Conservation (phyloP, 37 sponge, comb jelly and placozoan genomes). For the Beroe ovata region DNA sequence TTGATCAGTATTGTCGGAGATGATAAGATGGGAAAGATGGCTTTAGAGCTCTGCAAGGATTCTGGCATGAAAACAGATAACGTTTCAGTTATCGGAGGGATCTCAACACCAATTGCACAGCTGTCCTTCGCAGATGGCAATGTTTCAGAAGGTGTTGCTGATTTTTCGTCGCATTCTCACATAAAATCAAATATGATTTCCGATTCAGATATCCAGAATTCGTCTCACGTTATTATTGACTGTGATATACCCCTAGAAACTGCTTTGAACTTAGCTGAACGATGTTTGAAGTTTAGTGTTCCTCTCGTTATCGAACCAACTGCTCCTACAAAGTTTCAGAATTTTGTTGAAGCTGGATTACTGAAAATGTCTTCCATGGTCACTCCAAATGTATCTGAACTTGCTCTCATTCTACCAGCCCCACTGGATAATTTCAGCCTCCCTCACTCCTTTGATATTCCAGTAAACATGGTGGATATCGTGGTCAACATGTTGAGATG, state of each 20-base stretch:
- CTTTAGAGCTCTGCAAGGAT: conserved; percentile 21
- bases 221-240: not conserved
- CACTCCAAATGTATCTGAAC: conserved; percentile 20
- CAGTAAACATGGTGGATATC: not conserved
- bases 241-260: conserved; percentile 19
- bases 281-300: not conserved
- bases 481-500: not conserved
- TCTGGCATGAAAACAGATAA: not conserved
- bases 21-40: conserved; percentile 73
- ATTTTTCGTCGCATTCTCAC: conserved; percentile 11
- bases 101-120: conserved; percentile 25
- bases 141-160: conserved; percentile 10
- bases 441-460: not conserved
- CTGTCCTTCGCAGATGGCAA: not conserved
- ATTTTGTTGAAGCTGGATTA: conserved; percentile 13
- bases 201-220: not conserved
- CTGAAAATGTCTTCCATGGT: not conserved
- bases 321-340: conserved; percentile 33
- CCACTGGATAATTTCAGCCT: not conserved
- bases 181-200: not conserved
- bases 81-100: not conserved
- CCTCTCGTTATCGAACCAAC: conserved; percentile 55
- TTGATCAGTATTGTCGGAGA: conserved; percentile 83
- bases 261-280: not conserved
- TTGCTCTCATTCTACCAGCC: not conserved